Evolutionary conservation across 2,888 invertebrate species (phyloP).

Genomic region (Agrochola circellaris): DNA sequence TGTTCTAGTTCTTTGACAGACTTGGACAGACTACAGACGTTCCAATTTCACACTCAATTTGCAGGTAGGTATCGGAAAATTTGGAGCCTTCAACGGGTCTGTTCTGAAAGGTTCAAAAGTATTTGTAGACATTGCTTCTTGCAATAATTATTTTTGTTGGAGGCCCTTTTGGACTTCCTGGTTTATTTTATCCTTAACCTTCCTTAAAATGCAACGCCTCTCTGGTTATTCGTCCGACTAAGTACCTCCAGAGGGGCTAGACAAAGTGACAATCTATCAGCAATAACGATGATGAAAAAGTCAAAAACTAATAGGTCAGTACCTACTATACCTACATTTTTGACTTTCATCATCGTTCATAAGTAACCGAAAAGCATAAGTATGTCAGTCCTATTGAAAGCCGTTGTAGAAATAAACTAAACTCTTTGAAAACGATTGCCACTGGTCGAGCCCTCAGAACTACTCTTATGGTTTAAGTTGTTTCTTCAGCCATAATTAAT

Average conservation of each 20-base stretch:
- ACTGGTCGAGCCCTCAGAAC: not conserved
- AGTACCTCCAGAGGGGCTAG: not conserved
- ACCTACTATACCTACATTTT: too few species aligned
- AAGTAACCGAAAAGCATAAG: too few species aligned
- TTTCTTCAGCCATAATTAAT: not conserved
- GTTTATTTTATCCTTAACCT: not conserved
- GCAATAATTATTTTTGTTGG: not conserved
- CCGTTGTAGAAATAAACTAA: not conserved
- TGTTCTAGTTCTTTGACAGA: slow-evolving; percentile 27
- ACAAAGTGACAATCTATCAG: not conserved
- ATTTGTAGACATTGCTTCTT: not conserved
- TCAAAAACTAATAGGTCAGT: not conserved
- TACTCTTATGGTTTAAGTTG: too few species aligned
- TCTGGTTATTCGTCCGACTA: not conserved
- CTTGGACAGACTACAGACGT: slow-evolving; percentile 9
- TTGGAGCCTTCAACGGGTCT: not conserved
- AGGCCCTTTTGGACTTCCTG: not conserved
- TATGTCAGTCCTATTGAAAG: not conserved
- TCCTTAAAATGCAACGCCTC: not conserved
- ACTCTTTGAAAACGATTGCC: not conserved
- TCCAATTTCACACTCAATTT: slow-evolving; percentile 54
- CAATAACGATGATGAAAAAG: not conserved
- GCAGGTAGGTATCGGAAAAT: slow-evolving; percentile 22
- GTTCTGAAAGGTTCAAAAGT: not conserved
- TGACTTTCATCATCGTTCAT: too few species aligned